Conservation (phyloP, 2,797 vertebrate species). For the Melopsittacus undulatus region DNA sequence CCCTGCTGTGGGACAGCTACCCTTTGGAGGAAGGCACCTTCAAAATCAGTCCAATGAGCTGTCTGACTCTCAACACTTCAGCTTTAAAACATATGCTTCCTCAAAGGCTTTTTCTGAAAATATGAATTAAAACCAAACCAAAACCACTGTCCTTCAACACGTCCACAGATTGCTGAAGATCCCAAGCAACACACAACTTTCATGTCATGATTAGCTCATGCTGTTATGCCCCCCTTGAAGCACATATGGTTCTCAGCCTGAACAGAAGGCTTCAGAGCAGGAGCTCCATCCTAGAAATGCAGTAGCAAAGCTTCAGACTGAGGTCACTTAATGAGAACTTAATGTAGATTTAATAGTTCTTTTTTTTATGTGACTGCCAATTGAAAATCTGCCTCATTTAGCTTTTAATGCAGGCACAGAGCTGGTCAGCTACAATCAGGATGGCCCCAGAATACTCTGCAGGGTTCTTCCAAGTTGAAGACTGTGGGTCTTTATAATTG, state of each 20-base stretch:
- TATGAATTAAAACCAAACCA: background rate
- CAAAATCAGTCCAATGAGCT: background rate
- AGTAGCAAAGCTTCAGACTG: background rate
- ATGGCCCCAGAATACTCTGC: background rate
- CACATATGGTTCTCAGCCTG: slow-evolving; percentile 39
- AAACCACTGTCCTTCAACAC: background rate
- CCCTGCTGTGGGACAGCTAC: background rate
- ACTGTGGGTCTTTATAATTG: background rate
- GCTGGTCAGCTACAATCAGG: background rate
- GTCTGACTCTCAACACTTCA: background rate
- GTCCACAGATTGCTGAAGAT: background rate
- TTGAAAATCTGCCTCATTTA: slow-evolving; percentile 34
- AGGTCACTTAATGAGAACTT: slow-evolving; percentile 53
- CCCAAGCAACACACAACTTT: slow-evolving; percentile 23
- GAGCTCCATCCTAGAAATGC: slow-evolving; percentile 12
- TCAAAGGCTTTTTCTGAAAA: background rate
- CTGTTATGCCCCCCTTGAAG: background rate
- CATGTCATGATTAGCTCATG: slow-evolving; percentile 8
- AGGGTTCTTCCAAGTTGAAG: background rate
- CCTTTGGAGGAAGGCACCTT: background rate
- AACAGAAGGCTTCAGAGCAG: slow-evolving; percentile 30
- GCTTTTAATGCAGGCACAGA: background rate
- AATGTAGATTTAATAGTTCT: slow-evolving; percentile 49
- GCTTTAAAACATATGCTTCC: background rate
- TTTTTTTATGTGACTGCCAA: slow-evolving; percentile 4